A percentile compares a stretch with the other conserved stretches of the same genome.
phyloP scores from a whole-genome alignment of 2,797 vertebrate genomes.

The Neopelma chrysocephalum region DNA sequence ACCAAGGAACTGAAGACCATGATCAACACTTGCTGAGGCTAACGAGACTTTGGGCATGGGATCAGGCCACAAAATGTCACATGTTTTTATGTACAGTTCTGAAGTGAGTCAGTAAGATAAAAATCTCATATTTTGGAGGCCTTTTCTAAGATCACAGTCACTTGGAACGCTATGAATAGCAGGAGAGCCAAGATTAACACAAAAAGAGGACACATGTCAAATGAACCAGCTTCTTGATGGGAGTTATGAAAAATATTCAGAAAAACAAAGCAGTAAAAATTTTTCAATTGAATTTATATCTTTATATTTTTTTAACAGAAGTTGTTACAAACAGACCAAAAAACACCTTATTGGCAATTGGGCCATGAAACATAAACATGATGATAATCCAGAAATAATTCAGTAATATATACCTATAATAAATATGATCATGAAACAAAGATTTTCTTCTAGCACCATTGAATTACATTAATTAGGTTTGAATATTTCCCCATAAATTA shows the following conservation, averaged over 20 bases:
- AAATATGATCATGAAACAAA: not conserved
- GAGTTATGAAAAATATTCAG: not conserved
- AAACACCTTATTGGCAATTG: not conserved
- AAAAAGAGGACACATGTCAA: not conserved
- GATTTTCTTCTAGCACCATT: not conserved
- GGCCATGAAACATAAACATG: not conserved
- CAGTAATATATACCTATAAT: not conserved
- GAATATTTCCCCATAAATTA: slow-evolving; percentile 8
- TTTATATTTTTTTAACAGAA: not conserved
- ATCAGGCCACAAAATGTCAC: not conserved
- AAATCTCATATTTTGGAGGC: not conserved
- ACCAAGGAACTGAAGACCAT: not conserved
- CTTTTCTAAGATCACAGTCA: not conserved
- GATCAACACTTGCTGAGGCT: not conserved
- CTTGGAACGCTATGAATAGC: not conserved
- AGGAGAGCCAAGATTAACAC: not conserved
- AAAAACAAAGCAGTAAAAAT: not conserved
- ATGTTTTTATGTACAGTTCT: not conserved
- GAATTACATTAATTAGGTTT: not conserved
- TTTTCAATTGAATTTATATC: not conserved
- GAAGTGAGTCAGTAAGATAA: not conserved
- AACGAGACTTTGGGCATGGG: not conserved
- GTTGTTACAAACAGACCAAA: not conserved
- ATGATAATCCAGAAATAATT: not conserved
- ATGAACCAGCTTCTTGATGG: not conserved